Evolutionary conservation across 1,140 invertebrate genomes (phyloP), one percentile per base, ranked within the genome.

Genomic region (Drosophila cardini): DNA sequence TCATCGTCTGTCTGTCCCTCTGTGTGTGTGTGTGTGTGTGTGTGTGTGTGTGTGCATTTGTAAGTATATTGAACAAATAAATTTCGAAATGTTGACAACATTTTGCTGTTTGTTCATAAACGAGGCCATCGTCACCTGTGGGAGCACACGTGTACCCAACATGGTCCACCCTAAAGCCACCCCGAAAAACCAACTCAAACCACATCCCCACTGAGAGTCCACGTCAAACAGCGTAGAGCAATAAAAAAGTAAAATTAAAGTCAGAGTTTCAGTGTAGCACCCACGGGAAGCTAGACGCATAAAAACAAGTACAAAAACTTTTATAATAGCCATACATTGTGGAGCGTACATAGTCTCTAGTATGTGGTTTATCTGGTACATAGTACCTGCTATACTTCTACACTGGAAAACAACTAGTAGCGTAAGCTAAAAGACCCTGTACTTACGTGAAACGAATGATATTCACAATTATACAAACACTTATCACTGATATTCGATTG

Each of bases 51-150:
- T 70, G 71, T 69, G 45, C 16, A 67, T 70, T 69, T 63, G 60
- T 74, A 68, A 63, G 83, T 87, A 77, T 87, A 87, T 87, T 87
- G 84, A 87, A 89, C 84, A 89, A 89, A 89, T 89, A 89, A 90
- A 89, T 89, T 89, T 89, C 69, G 85, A 89, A 89, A 89, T 89
- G 84, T 89, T 89, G 84, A 89, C 84, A 89, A 89, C 84, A 89
- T 89, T 89, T 89, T 78, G 84, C 80, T 89, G 84, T 89, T 89
- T 89, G 84, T 89, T 89, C 80, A 89, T 89, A 89, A 89, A 89
- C 77, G 84, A 89, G 84, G 84, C 84, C 84, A 89, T 89, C 84
- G 84, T 89, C 84, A 89, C 84, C 84, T 89, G 84, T 89, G 84
- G 84, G 84, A 89, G 77, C 70, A 18, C 78, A 85, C 81, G 76